Evolutionary conservation across 2,888 invertebrate species (phyloP).

Genomic region (Leptinotarsa tumamoca): DNA sequence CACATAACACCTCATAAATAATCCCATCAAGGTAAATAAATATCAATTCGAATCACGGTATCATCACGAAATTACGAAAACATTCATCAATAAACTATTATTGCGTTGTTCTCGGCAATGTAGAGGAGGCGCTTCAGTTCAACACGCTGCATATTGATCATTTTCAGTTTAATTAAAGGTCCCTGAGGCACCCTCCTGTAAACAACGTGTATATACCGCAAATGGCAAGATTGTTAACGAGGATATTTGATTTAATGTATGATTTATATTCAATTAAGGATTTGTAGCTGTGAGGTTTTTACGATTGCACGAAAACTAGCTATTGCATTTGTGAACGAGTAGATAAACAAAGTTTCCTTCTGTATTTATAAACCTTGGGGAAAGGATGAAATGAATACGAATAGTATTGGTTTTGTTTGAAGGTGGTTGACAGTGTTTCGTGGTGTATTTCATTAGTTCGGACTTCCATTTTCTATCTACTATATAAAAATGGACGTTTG

Average conservation of each 20-base stretch:
- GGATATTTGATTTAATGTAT: constrained; percentile 13
- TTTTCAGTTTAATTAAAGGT: constrained; percentile 9
- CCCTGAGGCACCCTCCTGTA: constrained; percentile 17
- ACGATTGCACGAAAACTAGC: neutral
- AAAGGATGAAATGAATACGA: neutral
- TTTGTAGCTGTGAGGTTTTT: constrained; percentile 14
- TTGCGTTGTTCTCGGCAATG: neutral
- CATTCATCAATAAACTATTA: constrained; percentile 14
- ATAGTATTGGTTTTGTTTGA: neutral
- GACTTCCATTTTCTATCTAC: too few relatives aligned
- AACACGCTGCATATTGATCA: neutral
- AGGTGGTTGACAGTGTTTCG: too few relatives aligned
- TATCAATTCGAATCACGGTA: neutral
- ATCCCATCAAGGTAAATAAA: constrained; percentile 2
- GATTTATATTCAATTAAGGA: constrained; percentile 14
- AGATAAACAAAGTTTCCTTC: constrained; percentile 4
- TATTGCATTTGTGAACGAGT: neutral
- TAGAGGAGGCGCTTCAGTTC: neutral
- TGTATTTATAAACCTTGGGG: neutral
- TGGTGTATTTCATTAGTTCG: too few relatives aligned
- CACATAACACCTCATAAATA: constrained; percentile 2
- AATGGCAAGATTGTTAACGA: constrained; percentile 12
- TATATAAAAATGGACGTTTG: too few relatives aligned
- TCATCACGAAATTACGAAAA: constrained; percentile 1
- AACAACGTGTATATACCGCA: constrained; percentile 14